Conservation (phyloP, 2,113 vertebrate genomes). For the Tupaia chinensis region DNA sequence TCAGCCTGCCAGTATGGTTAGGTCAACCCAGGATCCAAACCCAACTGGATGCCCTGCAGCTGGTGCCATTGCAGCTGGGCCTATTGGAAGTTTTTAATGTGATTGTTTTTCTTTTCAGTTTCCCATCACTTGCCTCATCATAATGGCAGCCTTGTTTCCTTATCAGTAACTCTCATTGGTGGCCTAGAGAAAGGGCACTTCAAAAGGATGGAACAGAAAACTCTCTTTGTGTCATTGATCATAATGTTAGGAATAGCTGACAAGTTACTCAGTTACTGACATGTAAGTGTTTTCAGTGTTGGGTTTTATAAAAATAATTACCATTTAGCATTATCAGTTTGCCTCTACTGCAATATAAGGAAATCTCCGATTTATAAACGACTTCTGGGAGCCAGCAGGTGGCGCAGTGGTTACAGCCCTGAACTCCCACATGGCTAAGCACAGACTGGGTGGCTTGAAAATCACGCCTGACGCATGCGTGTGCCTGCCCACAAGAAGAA, state of each 20-base stretch:
- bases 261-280: slow-evolving; percentile 25
- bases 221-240: slow-evolving; percentile 42
- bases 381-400: too few relatives aligned
- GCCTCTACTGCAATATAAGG: not conserved
- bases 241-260: slow-evolving; percentile 31
- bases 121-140: not conserved
- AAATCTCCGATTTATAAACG: slow-evolving; percentile 39
- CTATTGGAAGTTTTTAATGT: slow-evolving; percentile 35
- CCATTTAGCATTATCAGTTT: not conserved
- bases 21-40: too few relatives aligned
- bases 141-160: not conserved
- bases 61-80: too few relatives aligned
- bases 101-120: slow-evolving; percentile 22
- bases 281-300: slow-evolving; percentile 20
- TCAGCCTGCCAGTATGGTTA: too few relatives aligned
- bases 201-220: not conserved
- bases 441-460: too few relatives aligned
- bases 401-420: too few relatives aligned
- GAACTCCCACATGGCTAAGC: too few relatives aligned
- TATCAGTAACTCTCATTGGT: not conserved
- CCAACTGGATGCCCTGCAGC: too few relatives aligned
- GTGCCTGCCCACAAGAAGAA: too few relatives aligned
- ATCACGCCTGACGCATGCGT: too few relatives aligned
- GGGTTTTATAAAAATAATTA: not conserved
- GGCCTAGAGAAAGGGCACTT: not conserved